Evolutionary conservation across 2,797 vertebrate species (phyloP).

Genomic region (Sebastes aleutianus): DNA sequence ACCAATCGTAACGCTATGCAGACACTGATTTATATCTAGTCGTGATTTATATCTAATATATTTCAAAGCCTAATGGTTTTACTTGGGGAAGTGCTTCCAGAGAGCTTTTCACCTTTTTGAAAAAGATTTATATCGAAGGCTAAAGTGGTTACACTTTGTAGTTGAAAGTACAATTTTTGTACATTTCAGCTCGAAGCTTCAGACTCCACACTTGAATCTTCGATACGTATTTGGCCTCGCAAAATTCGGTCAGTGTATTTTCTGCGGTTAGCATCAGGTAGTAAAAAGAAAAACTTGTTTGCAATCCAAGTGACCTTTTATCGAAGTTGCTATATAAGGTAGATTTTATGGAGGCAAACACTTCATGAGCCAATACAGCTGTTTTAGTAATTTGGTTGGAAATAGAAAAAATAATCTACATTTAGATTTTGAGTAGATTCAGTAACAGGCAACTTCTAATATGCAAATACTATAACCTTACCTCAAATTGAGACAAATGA

Average conservation of each 20-base stretch:
- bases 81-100: slow-evolving; percentile 20
- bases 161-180: slow-evolving; percentile 31
- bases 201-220: neutral
- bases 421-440: slow-evolving; percentile 40
- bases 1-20: slow-evolving; percentile 71
- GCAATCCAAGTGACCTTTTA: slow-evolving; percentile 79
- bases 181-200: slow-evolving; percentile 27
- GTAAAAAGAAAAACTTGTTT: slow-evolving; percentile 47
- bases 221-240: slow-evolving; percentile 13
- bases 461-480: slow-evolving; percentile 80
- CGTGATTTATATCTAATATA: slow-evolving; percentile 39
- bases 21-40: slow-evolving; percentile 57
- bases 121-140: slow-evolving; percentile 37
- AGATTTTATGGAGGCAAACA: slow-evolving; percentile 25
- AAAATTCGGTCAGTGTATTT: slow-evolving; percentile 13
- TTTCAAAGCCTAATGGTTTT: slow-evolving; percentile 39
- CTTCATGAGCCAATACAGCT: slow-evolving; percentile 28
- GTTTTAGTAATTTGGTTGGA: slow-evolving; percentile 30
- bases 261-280: slow-evolving; percentile 41
- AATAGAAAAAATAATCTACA: slow-evolving; percentile 3
- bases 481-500: slow-evolving; percentile 68
- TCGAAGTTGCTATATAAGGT: slow-evolving; percentile 45
- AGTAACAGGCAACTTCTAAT: slow-evolving; percentile 61
- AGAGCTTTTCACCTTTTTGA: slow-evolving; percentile 34
- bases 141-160: neutral